Evolutionary conservation across 2,113 vertebrate genomes (phyloP).

Genomic region (Calypte anna): DNA sequence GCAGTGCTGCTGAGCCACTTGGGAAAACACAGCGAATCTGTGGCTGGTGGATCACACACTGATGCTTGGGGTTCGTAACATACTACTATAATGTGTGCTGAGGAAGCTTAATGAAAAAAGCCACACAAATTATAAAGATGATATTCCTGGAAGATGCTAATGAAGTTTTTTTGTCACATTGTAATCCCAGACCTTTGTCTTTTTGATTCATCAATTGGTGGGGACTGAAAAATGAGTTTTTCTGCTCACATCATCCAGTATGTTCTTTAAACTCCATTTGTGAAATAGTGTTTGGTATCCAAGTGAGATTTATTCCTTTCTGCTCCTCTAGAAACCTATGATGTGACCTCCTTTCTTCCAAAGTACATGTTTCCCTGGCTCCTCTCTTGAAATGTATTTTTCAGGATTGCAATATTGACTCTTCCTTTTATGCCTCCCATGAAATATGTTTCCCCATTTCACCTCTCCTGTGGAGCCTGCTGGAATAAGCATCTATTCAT

Average conservation of each 20-base stretch:
- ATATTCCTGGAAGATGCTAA: not conserved
- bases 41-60: rapidly evolving
- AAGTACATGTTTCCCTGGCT: not conserved
- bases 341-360: conserved; percentile 1
- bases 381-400: not conserved
- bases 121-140: not conserved
- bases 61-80: rapidly evolving
- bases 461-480: not conserved
- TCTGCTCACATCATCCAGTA: not conserved
- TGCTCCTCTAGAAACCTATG: not conserved
- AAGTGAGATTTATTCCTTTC: conserved; percentile 36
- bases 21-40: not conserved
- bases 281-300: not conserved
- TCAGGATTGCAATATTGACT: not conserved
- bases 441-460: not conserved
- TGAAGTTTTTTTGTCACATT: not conserved
- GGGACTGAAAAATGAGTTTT: not conserved
- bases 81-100: not conserved
- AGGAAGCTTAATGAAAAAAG: not conserved
- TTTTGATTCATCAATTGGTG: not conserved
- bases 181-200: not conserved
- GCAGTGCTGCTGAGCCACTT: not conserved
- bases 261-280: not conserved
- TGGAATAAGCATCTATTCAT: not conserved
- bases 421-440: not conserved